Evolutionary conservation across 92 coral and sea anemone genomes (phyloP), one percentile per base, ranked within the genome.

Genomic region (Porites rus): DNA sequence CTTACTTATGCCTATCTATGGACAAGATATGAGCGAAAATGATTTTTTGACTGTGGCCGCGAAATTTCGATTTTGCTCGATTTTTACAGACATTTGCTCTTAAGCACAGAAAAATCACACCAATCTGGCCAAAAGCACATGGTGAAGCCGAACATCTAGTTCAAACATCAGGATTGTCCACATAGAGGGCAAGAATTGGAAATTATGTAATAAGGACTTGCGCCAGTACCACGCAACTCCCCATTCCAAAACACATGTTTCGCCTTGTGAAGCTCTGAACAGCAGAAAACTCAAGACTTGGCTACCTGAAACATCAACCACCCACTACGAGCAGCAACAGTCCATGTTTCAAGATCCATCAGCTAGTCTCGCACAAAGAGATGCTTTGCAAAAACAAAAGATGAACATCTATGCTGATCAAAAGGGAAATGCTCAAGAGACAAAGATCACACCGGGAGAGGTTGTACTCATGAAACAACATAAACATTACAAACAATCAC

Each of bases 381-480:
- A 56, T 56, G 61, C 61, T 56, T 56, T 12, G 61, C 61, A 10
- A 56, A 56, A 54, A 7, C 60, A 10, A 2, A 2, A 54, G 14
- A 54, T 0, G 14, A 54, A 54, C 4, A 84, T 72, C 66, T 72
- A 85, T 13, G 86, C 74, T 14, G 92, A 92, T 54, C 59, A 67
- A 38, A 85, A 79, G 54, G 69, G 53, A 38, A 10, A 58, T 61
- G 90, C 90, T 8, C 67, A 69, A 69, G 68, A 80, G 59, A 74
- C 31, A 52, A 17, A 63, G 80, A 59, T 85, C 50, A 88, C 67
- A 67, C 86, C 85, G 31, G 91, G 94, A 19, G 94, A 82, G 16
- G 63, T 84, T 50, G 90, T 80, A 73, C 72, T 84, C 88, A 68
- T 58, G 59, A 58, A 79, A 28, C 95, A 88, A 74, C 92, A 90